phyloP scores from a whole-genome alignment of 1,140 invertebrate genomes.

The Diprion similis region DNA sequence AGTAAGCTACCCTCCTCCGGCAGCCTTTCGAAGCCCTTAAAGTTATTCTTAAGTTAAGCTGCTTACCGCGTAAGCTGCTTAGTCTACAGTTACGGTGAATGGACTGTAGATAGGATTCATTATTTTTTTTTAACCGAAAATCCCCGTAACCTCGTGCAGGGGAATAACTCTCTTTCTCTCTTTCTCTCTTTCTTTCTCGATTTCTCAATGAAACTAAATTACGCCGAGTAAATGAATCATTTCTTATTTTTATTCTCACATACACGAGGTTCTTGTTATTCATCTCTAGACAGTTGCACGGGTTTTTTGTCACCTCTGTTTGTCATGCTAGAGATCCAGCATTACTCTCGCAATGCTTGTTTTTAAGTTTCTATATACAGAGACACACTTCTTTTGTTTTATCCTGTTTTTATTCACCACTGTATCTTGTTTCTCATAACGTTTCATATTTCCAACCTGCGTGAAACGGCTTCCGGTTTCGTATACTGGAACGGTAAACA shows the following conservation, averaged over 20 bases:
- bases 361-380: too few relatives aligned
- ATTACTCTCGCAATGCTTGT: too few relatives aligned
- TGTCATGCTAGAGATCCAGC: too few relatives aligned
- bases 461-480: not conserved
- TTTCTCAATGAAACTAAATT: not conserved
- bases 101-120: slow-evolving; percentile 36
- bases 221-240: not conserved
- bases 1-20: slow-evolving; percentile 16
- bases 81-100: slow-evolving; percentile 25
- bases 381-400: not conserved
- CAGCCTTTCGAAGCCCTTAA: slow-evolving; percentile 44
- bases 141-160: not conserved
- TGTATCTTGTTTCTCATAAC: not conserved
- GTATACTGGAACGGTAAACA: too few relatives aligned
- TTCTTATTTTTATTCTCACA: not conserved
- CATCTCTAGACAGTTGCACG: not conserved
- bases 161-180: not conserved
- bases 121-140: slow-evolving; percentile 9
- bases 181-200: not conserved
- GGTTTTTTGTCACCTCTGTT: slow-evolving; percentile 23
- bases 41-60: slow-evolving; percentile 52
- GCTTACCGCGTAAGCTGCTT: slow-evolving; percentile 35
- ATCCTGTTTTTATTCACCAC: not conserved
- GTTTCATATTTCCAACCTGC: not conserved
- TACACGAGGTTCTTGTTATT: not conserved